Percentiles rank a stretch among this genome's conserved stretches.
phyloP scores from a whole-genome alignment of 2,113 vertebrate genomes.

The Malurus alboscapulatus region DNA sequence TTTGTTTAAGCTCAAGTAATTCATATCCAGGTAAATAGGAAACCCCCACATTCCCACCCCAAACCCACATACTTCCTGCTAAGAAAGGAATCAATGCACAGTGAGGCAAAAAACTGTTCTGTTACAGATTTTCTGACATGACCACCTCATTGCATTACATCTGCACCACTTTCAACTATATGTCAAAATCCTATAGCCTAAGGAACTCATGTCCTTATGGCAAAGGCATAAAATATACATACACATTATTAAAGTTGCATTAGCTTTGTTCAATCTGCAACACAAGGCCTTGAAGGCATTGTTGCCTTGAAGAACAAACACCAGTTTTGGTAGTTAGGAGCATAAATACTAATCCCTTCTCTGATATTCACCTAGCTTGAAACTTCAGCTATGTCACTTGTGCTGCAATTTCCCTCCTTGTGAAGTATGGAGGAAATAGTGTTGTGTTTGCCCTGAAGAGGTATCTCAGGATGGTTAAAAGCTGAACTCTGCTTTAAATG shows the following conservation, averaged over 20 bases:
- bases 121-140: not conserved
- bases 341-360: not conserved
- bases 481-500: not conserved
- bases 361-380: not conserved
- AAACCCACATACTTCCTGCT: not conserved
- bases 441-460: not conserved
- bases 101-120: not conserved
- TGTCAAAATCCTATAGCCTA: constrained; percentile 23
- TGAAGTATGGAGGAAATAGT: not conserved
- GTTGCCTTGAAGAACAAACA: constrained; percentile 27
- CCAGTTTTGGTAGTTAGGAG: not conserved
- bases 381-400: not conserved
- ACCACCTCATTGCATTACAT: not conserved
- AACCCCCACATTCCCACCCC: not conserved
- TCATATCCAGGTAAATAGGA: not conserved
- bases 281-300: constrained; percentile 27
- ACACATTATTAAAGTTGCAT: constrained; percentile 49
- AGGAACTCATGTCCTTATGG: constrained; percentile 29
- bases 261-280: constrained; percentile 39
- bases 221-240: constrained; percentile 51
- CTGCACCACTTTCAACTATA: not conserved
- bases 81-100: not conserved
- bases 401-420: not conserved
- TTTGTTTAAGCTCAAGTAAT: not conserved
- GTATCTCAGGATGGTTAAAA: not conserved